Base-by-base conservation (phyloP, 2,888 invertebrate species). In the Pyrochroa serraticornis region DNA sequence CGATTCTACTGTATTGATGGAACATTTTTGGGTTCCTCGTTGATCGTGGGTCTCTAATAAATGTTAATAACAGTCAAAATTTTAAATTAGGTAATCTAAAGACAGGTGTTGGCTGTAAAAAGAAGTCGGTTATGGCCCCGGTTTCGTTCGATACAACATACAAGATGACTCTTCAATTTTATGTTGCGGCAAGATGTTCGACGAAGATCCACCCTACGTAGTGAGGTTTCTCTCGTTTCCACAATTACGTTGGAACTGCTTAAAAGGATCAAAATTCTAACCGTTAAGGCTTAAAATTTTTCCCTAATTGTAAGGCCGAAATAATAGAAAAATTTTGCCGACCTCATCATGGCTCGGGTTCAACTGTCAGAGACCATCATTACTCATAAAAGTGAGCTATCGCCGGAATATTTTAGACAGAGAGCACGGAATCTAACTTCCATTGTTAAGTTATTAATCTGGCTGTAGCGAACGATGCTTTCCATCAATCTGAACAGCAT, bases 371-470 rank as follows among this genome's bases (percentile, higher is more conserved):
- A 68, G 60, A 71, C 63, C 67, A 78, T 75, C 79, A 79, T 78
- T 78, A 78, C 75, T 78, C 78, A 78, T 75, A 75, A 74, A 73
- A 72, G 72, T 71, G 72, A 62, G 74, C 73, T 54, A 74, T 71
- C 67, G 68, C 63, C 67, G 69, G 72, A 75, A 74, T 73, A 74
- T 75, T 72, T 71, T 68, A 73, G 71, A 74, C 68, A 68, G 70
- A 71, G 72, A 70, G 67, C 63, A 65, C 58, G 71, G 70, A 71
- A 74, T 73, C 72, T 71, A 74, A 71, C 73, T 73, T 72, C 73
- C 71, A 76, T 77, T 77, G 76, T 77, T 73, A 73, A 71, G 72
- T 76, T 77, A 76, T 77, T 75, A 77, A 77, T 77, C 76, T 75
- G 71, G 63, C 64, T 70, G 67, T 64, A 66, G 68, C 62, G 63